Percentiles rank a stretch among this genome's conserved stretches.
Evolutionary conservation across 2,113 vertebrate genomes (phyloP).

Genomic region (Mobula birostris): DNA sequence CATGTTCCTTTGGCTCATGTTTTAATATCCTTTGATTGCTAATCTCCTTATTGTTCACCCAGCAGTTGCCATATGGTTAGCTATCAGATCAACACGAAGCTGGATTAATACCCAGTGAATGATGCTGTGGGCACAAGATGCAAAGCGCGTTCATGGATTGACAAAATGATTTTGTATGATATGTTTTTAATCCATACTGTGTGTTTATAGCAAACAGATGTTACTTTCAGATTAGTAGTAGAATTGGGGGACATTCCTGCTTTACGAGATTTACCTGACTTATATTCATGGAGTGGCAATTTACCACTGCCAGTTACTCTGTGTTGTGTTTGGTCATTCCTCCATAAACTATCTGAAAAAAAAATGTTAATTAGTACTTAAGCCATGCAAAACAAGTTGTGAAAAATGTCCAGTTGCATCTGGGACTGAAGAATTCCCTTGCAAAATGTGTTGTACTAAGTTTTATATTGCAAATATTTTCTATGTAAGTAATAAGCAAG

Average conservation of each 20-base stretch:
- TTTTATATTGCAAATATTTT: neutral
- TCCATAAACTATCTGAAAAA: neutral
- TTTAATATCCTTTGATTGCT: constrained; percentile 20
- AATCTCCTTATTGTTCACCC: neutral
- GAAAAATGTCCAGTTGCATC: neutral
- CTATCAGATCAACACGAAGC: too few species aligned
- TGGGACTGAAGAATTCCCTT: neutral
- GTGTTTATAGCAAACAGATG: neutral
- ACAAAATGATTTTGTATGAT: neutral
- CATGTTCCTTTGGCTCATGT: neutral
- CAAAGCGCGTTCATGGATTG: neutral
- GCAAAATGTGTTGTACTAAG: neutral
- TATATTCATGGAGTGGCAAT: neutral
- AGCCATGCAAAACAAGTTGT: neutral
- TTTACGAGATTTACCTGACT: neutral
- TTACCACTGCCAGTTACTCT: neutral
- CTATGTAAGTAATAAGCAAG: neutral
- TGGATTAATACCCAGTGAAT: too few species aligned
- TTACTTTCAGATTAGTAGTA: neutral
- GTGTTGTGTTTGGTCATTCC: neutral
- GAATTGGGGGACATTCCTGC: neutral
- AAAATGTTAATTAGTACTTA: neutral
- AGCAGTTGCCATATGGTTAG: too few species aligned
- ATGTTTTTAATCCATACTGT: neutral
- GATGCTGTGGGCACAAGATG: too few species aligned